These are phyloP conservation scores for Sardina pilchardus DNA, from an alignment of 2,113 vertebrate genomes.

Conservation along the genomic window DNA sequence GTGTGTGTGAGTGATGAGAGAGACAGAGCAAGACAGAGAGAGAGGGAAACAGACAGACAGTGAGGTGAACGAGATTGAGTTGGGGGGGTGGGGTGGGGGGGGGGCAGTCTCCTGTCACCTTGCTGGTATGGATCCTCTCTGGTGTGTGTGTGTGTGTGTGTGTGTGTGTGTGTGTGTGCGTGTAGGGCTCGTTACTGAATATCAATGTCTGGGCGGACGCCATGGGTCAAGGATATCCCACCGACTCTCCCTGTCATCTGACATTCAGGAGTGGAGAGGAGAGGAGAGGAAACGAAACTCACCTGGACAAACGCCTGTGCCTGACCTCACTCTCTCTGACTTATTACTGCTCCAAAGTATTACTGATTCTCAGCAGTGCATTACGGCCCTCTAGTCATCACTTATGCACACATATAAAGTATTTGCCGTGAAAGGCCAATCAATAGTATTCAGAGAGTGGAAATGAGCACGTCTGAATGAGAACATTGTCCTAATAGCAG, in stretches of 20 bases:
- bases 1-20: constrained; percentile 7
- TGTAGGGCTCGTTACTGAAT: constrained; percentile 38
- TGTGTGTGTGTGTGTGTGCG: constrained; percentile 30
- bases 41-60: constrained; percentile 22
- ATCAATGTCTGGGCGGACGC: constrained; percentile 31
- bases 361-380: neutral
- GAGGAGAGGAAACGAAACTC: neutral
- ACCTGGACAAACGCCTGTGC: neutral
- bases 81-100: neutral
- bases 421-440: neutral
- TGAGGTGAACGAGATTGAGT: neutral
- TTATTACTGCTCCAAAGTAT: neutral
- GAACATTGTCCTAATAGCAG: too few relatives aligned
- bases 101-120: constrained; percentile 41
- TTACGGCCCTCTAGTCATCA: neutral
- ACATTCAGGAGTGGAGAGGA: neutral
- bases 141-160: constrained; percentile 26
- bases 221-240: constrained; percentile 24
- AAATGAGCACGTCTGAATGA: neutral
- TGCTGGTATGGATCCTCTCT: constrained; percentile 37
- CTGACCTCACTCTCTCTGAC: neutral
- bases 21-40: neutral
- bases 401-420: neutral
- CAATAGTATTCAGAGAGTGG: neutral
- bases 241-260: neutral